These are phyloP conservation scores for Phlogophora meticulosa DNA, from an alignment of 2,888 invertebrate species.

Conservation along the genomic window DNA sequence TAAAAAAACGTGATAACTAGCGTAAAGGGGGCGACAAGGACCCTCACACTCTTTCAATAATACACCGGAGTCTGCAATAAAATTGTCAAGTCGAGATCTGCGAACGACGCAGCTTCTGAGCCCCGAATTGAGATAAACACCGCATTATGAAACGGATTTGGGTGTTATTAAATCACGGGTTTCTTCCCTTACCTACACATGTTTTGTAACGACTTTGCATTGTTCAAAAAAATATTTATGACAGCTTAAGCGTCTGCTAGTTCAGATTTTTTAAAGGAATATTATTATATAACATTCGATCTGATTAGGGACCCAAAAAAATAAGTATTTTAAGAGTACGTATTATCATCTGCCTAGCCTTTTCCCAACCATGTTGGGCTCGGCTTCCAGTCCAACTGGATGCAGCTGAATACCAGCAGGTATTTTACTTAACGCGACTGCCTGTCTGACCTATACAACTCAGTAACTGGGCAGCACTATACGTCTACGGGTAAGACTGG, in stretches of 20 bases:
- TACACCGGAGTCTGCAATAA: conserved; percentile 83
- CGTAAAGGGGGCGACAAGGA: conserved; percentile 77
- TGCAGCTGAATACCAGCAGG: too few relatives aligned
- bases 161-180: conserved; percentile 53
- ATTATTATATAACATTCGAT: too few relatives aligned
- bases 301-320: too few relatives aligned
- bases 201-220: conserved; percentile 1
- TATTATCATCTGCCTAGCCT: too few relatives aligned
- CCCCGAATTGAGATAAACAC: conserved; percentile 64
- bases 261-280: too few relatives aligned
- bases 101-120: conserved; percentile 86
- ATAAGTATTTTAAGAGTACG: too few relatives aligned
- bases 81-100: conserved; percentile 84
- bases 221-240: not conserved
- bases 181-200: not conserved
- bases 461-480: too few relatives aligned
- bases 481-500: too few relatives aligned
- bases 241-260: not conserved
- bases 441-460: too few relatives aligned
- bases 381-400: too few relatives aligned
- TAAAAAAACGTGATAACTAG: conserved; percentile 89
- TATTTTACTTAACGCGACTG: too few relatives aligned
- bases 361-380: too few relatives aligned
- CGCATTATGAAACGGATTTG: conserved; percentile 51
- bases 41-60: conserved; percentile 83